Evolutionary conservation across 2,113 vertebrate genomes (phyloP).

Genomic region (Otus sunia): DNA sequence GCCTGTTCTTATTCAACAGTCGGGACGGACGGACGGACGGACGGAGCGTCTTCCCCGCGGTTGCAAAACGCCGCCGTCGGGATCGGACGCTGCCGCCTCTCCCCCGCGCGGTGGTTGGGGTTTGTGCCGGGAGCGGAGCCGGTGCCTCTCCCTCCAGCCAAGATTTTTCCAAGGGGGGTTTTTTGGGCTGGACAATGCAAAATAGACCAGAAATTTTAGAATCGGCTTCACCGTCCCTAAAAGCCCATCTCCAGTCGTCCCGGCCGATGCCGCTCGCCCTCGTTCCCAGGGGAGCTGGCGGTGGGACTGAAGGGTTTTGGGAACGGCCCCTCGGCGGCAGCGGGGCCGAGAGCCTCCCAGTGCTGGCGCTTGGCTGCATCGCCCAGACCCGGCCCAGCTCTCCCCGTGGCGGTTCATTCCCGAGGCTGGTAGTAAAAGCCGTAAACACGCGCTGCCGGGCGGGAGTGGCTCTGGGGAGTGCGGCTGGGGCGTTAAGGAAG

Average conservation of each 20-base stretch:
- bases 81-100: neutral
- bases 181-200: neutral
- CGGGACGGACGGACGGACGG: neutral
- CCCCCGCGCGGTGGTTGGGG: neutral
- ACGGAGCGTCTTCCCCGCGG: neutral
- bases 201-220: neutral
- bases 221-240: rapidly evolving
- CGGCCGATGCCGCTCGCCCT: rapidly evolving
- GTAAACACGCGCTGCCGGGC: rapidly evolving
- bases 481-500: neutral
- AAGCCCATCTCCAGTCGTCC: rapidly evolving
- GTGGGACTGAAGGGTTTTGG: neutral
- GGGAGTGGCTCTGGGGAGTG: neutral
- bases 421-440: neutral
- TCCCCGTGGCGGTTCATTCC: rapidly evolving
- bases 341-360: rapidly evolving
- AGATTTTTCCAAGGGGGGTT: neutral
- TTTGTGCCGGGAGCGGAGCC: rapidly evolving
- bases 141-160: neutral
- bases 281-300: rapidly evolving
- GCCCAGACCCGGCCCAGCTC: neutral
- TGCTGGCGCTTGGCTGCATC: neutral
- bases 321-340: neutral
- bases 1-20: neutral
- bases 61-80: neutral